Evolutionary conservation across 2,113 vertebrate genomes (phyloP), one percentile per base, ranked within the genome.

Genomic region (Probosciger aterrimus): DNA sequence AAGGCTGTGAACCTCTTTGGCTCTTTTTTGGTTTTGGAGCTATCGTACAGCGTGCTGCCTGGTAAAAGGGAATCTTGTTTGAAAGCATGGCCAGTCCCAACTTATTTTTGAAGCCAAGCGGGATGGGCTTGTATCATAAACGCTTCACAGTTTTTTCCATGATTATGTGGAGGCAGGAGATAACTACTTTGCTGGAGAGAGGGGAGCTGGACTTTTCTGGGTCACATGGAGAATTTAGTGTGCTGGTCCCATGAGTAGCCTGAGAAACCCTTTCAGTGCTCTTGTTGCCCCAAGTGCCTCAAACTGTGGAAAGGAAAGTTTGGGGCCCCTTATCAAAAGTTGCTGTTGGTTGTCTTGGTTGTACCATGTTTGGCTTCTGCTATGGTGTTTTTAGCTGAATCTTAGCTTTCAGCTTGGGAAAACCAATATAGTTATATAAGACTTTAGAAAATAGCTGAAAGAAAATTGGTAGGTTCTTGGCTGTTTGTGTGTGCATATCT

Each of bases 111-210:
- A 69, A 78, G 37, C 35, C 0, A 1, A 14, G 22, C 20, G 9
- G 13, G 13, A 18, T 0, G 0, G 35, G 16, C 27, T 82, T 82
- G 41, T 75, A 20, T 41, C 17, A 41, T n/a, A 71, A 80, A 52
- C 0, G 0, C 27, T 68, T 35, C 43, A 14, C 3, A 0, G 39
- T 69, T 76, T 69, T 52, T n/a, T 39, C 62, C 1, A 1, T 41
- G 43, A 22, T 83, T 64, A n/a, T 70, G 8, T 25, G 37, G 13
- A 62, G 60, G 12, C 14, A 15, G 43, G 18, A 92, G n/a, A 33
- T 39, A 30, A 44, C 31, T 7, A 5, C 43, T 86, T 80, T 55
- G 9, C 3, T 11, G 13, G 35, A 37, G 7, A 18, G 65, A 81
- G 8, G 28, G 28, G 50, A 75, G 3, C 47, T 71, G 75, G 19